Evolutionary conservation across 2,888 invertebrate species (phyloP), one percentile per base, ranked within the genome.

Genomic region (Scaptomyza tumidula): DNA sequence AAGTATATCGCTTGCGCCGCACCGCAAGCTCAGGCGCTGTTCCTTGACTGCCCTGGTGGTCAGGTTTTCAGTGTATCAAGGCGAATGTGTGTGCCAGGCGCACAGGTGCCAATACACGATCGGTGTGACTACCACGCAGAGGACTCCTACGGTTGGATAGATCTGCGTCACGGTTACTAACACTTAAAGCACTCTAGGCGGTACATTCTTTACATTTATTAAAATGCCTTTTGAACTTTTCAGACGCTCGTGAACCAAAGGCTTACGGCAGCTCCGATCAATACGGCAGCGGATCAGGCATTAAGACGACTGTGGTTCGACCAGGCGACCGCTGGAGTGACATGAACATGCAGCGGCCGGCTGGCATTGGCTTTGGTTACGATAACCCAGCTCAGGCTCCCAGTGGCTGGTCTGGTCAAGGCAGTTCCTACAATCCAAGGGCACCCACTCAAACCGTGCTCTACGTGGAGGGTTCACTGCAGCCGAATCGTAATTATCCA

Each of bases 1-100:
- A 93, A 94, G 76, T 95, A 93, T 86, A 92, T 95, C 16, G 94
- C 93, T 79, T 95, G 95, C 80, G 93, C 93, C 93, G 66, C 94
- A 0, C 24, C 94, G 0, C 91, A 93, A 48, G 93, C 94, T 0
- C 91, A 93, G 53, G 94, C 94, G 0, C 90, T 91, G 52, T 45
- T 88, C 0, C 93, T 94, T 70, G 93, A 93, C 24, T 95, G 95
- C 79, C 92, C 94, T 0, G 93, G 93, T 0, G 94, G 94, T 11
- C 63, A 65, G n/a, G 53, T 83, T 27, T 89, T 89, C 45, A 89
- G 94, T 85, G 92, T 94, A 0, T 78, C 79, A 0, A 79, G 92
- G 1, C 91, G 91, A 13, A 90, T 92, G 19, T 95, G 95, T 79
- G 94, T 94, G 89, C 93, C 91, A 89, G 93, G 94, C 0, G 82